Evolutionary conservation across 2,113 vertebrate genomes (phyloP).

Genomic region (Fulmarus glacialis): DNA sequence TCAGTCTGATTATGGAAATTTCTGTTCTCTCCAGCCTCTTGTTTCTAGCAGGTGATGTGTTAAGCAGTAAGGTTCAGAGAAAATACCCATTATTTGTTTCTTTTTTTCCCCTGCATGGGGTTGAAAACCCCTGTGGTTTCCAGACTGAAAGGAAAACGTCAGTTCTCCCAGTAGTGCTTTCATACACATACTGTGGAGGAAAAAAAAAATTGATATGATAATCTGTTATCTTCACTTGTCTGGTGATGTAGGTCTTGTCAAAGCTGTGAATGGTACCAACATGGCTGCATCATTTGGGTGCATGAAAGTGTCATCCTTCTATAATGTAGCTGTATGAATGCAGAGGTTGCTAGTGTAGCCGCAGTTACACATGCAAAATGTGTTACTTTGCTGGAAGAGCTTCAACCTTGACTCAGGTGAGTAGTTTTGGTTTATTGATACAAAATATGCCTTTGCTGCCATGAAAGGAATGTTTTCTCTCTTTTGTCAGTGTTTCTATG

Average conservation of each 20-base stretch:
- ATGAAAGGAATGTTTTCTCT: not conserved
- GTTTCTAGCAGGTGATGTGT: not conserved
- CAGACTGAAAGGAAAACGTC: not conserved
- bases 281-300: not conserved
- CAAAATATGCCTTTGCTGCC: not conserved
- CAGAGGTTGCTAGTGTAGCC: not conserved
- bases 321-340: not conserved
- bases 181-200: not conserved
- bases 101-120: not conserved
- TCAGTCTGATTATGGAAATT: not conserved
- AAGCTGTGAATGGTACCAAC: not conserved
- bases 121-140: conserved; percentile 42
- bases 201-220: not conserved
- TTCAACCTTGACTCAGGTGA: not conserved
- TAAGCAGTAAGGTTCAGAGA: not conserved
- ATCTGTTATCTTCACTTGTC: not conserved
- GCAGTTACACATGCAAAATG: rapidly evolving
- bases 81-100: not conserved
- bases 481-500: not conserved
- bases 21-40: not conserved
- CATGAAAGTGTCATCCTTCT: not conserved
- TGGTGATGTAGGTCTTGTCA: not conserved
- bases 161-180: not conserved
- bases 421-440: not conserved
- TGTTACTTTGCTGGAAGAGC: not conserved